phyloP scores from a whole-genome alignment of 2,888 invertebrate genomes.

The Arctia plantaginis region DNA sequence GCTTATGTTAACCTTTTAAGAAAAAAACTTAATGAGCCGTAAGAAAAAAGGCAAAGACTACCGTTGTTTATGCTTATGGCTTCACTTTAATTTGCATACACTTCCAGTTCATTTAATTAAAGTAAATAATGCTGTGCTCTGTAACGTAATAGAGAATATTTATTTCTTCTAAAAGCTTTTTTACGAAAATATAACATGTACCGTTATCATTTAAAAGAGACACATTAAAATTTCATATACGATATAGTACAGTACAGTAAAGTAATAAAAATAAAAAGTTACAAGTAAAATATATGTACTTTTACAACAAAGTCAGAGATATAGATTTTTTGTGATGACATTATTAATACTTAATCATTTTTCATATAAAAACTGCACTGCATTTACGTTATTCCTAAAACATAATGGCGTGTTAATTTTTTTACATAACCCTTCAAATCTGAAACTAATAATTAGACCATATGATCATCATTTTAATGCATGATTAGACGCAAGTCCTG shows the following conservation, averaged over 20 bases:
- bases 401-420: background rate
- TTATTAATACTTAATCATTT: background rate
- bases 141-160: constrained; percentile 7
- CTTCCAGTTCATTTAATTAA: constrained; percentile 53
- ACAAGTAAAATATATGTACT: too few relatives aligned
- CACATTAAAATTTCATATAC: background rate
- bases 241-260: background rate
- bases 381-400: background rate
- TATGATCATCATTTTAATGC: constrained; percentile 59
- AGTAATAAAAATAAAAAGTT: background rate
- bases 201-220: background rate
- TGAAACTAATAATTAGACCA: constrained; percentile 38
- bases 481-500: constrained; percentile 66
- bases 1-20: constrained; percentile 76
- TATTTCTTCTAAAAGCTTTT: background rate
- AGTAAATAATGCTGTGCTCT: constrained; percentile 42
- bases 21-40: constrained; percentile 76
- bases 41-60: constrained; percentile 63
- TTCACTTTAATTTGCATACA: constrained; percentile 49
- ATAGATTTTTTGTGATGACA: background rate
- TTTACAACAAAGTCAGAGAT: too few relatives aligned
- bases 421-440: constrained; percentile 13
- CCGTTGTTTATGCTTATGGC: constrained; percentile 45
- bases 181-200: too few relatives aligned
- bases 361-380: background rate